Conservation (phyloP, 1,140 invertebrate genomes). For the Musca domestica region DNA sequence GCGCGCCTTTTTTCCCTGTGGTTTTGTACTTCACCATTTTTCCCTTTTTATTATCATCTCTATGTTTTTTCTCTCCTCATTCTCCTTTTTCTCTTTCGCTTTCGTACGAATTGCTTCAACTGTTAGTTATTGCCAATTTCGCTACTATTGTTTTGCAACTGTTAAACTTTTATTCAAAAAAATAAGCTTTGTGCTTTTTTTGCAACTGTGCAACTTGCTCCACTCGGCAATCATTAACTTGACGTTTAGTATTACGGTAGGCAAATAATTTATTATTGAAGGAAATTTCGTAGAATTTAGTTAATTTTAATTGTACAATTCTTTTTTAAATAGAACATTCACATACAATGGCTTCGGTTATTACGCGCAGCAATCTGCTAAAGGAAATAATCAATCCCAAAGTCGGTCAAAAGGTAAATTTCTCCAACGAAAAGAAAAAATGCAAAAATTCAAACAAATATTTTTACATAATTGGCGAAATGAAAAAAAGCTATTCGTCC, state of each 20-base stretch:
- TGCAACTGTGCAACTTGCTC: neutral
- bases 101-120: too few species aligned
- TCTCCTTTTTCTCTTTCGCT: too few species aligned
- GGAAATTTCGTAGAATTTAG: too few species aligned
- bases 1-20: too few species aligned
- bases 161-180: too few species aligned
- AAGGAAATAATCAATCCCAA: conserved; percentile 40
- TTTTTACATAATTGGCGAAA: conserved; percentile 49
- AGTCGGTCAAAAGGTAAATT: conserved; percentile 40
- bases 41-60: too few species aligned
- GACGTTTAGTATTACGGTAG: conserved; percentile 19
- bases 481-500: neutral
- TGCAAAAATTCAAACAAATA: conserved; percentile 22
- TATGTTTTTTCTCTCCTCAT: too few species aligned
- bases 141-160: neutral
- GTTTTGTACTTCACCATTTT: too few species aligned
- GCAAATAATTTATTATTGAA: too few species aligned
- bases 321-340: conserved; percentile 7
- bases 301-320: conserved; percentile 1
- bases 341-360: conserved; percentile 44
- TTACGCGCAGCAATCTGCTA: conserved; percentile 40
- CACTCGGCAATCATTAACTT: conserved; percentile 15
- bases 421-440: neutral
- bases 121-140: neutral
- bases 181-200: neutral